A percentile compares a stretch with the other conserved stretches of the same genome.
Evolutionary conservation across 35 echinoderm and acorn worm genomes (phyloP).

Genomic region (Ophioderma brevispina): DNA sequence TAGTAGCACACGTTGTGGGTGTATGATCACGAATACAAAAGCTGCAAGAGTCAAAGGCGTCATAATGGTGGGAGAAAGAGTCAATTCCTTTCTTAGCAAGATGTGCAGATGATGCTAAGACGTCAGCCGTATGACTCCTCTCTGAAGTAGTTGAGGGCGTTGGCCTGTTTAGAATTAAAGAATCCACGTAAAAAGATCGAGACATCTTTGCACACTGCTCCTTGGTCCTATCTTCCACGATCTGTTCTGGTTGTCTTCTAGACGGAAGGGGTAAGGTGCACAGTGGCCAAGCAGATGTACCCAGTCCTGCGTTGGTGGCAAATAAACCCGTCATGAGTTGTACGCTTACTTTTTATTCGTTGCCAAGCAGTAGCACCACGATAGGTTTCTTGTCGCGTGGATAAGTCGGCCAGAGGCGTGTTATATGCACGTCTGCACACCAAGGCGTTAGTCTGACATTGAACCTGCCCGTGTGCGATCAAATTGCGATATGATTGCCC

Average conservation of each 20-base stretch:
- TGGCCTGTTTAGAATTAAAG: constrained; percentile 65
- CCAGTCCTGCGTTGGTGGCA: neutral
- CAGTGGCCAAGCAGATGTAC: neutral
- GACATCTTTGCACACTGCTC: constrained; percentile 32
- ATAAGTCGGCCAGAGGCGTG: too few species aligned
- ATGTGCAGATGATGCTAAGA: constrained; percentile 15
- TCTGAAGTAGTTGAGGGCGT: constrained; percentile 19
- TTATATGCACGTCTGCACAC: too few species aligned
- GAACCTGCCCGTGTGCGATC: too few species aligned
- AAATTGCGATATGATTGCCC: too few species aligned
- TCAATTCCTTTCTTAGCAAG: constrained; percentile 6
- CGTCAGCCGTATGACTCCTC: neutral
- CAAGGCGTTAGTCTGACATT: too few species aligned
- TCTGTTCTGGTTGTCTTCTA: neutral
- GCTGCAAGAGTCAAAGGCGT: constrained; percentile 42
- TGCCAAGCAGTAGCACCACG: too few species aligned
- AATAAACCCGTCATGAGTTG: neutral
- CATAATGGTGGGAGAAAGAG: constrained; percentile 31
- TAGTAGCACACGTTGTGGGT: neutral
- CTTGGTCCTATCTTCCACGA: neutral
- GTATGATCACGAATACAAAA: constrained; percentile 55
- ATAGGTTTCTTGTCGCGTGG: too few species aligned
- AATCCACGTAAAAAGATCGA: constrained; percentile 83
- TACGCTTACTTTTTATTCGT: too few species aligned
- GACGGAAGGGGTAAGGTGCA: neutral